Evolutionary conservation across 2,888 invertebrate species (phyloP).

Genomic region (Philaethria dido): DNA sequence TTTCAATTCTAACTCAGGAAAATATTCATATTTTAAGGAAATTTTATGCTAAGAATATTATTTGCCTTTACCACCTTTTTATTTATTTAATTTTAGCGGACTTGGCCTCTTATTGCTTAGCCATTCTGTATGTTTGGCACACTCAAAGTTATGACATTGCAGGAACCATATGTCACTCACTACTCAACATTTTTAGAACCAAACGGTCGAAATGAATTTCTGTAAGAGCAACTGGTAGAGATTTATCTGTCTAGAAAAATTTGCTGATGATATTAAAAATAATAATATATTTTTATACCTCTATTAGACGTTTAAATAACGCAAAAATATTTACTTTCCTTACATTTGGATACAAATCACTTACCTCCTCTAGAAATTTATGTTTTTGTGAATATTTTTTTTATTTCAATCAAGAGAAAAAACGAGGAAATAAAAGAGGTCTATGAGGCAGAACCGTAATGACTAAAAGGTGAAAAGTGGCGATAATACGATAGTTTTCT

Average conservation of each 20-base stretch:
- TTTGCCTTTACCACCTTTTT: neutral
- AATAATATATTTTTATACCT: neutral
- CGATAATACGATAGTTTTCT: too few species aligned
- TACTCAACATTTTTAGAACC: neutral
- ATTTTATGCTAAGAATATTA: neutral
- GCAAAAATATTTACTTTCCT: too few species aligned
- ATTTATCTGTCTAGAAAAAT: neutral
- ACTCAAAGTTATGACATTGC: neutral
- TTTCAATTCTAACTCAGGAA: too few species aligned
- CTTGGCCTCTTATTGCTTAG: neutral
- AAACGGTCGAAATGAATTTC: neutral
- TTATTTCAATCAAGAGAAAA: too few species aligned
- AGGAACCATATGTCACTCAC: neutral
- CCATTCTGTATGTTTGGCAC: too few species aligned
- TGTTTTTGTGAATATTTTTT: too few species aligned
- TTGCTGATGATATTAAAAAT: neutral
- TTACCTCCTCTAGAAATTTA: too few species aligned
- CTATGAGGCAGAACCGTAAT: too few species aligned
- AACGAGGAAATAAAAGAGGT: too few species aligned
- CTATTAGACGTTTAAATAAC: neutral
- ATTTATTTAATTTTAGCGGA: neutral
- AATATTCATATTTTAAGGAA: neutral
- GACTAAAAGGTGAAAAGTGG: too few species aligned
- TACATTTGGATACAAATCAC: too few species aligned
- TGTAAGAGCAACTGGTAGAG: neutral